Evolutionary conservation across 2,888 invertebrate genomes (phyloP).

Genomic region (Mesorhabditis sp.): DNA sequence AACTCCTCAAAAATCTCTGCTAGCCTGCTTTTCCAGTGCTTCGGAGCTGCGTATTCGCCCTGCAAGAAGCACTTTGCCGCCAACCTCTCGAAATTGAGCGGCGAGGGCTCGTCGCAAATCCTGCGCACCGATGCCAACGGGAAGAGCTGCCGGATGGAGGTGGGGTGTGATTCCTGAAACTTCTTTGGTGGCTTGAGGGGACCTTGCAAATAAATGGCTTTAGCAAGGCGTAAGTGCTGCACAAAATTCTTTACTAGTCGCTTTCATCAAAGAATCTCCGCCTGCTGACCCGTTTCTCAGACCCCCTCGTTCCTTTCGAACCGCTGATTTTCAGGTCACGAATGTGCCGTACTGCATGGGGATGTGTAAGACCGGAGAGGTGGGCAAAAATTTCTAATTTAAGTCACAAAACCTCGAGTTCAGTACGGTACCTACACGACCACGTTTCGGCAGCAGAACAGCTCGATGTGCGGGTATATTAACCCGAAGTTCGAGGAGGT

Average conservation of each 20-base stretch:
- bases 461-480: not conserved
- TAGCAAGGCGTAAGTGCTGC: too few relatives aligned
- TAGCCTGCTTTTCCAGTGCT: too few relatives aligned
- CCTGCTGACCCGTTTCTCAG: too few relatives aligned
- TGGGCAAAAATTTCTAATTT: not conserved
- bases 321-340: not conserved
- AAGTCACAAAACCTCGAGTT: not conserved
- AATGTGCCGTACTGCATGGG: not conserved
- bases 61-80: not conserved
- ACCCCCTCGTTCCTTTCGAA: too few relatives aligned
- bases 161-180: not conserved
- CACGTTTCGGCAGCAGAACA: not conserved
- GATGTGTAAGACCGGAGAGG: constrained; percentile 5
- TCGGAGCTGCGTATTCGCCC: not conserved
- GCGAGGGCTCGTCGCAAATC: not conserved
- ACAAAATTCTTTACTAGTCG: too few relatives aligned
- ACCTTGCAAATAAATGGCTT: too few relatives aligned
- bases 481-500: not conserved
- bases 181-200: too few relatives aligned
- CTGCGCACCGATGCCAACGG: not conserved
- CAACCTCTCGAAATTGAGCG: constrained; percentile 1
- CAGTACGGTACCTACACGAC: not conserved
- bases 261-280: too few relatives aligned
- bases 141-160: not conserved
- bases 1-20: too few relatives aligned